Base-by-base conservation (phyloP, 2,797 vertebrate genomes). In the Borostomias antarcticus region DNA sequence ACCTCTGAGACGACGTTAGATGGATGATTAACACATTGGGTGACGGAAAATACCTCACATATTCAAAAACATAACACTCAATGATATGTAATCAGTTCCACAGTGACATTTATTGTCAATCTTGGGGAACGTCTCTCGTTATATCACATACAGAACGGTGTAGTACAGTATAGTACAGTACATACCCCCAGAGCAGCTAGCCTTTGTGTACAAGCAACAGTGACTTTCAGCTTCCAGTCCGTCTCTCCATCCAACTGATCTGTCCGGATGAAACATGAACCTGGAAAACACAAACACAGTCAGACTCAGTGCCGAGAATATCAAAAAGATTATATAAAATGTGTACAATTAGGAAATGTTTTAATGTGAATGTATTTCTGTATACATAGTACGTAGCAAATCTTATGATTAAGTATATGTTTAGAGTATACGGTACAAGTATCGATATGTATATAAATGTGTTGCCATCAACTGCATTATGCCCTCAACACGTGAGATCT, bases 171-270 rank as follows among this genome's bases (percentile, higher is more conserved):
- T 25, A 1, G 15, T 21, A 9, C 37, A 58, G 48, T 51, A 10
- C 3, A 9, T 82, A 99, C 97, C 92, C 95, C 96, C 30, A 99
- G 83, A 29, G 96, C 94, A 2, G 96, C 93, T 1, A 99, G 91
- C 57, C 96, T 90, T 37, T 99, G 97, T 0, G 97, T 98, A 88
- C 96, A 99, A 75, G 89, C 90, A 37, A 99, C 98, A 0, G 95
- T 94, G 40, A 98, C 92, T 85, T 96, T 98, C 74, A 98, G 92
- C 73, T 99, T 99, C 98, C 98, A 99, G 85, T 99, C 98, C 0
- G 97, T 99, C 78, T 99, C 98, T 69, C 98, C 97, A 45, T 99
- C 97, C 1, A 99, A 94, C 84, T 99, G 98, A 75, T 99, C 98
- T 0, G 96, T 99, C 74, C 96, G 89, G 83, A 99, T 96, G 85